Evolutionary conservation across 2,113 vertebrate species (phyloP), one percentile per base, ranked within the genome.

Genomic region (Turnix velox): DNA sequence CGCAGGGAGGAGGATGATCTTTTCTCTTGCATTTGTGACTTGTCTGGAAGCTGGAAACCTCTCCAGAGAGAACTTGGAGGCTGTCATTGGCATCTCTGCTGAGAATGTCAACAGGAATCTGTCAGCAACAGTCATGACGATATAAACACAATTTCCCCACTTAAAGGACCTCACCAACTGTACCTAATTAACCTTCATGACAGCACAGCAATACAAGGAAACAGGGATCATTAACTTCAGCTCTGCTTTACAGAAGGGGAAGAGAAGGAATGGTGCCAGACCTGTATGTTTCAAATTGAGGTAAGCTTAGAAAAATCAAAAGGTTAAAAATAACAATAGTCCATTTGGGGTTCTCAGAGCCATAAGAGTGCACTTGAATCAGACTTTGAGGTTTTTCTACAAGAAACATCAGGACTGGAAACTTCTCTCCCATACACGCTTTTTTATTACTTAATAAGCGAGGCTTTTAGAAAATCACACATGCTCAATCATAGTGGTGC

Each of bases 161-260:
- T 94, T 65, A 88, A 93, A 93, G 63, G 68, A 63, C 59, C 5
- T 1, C 43, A 43, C 90, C 80, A 84, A 74, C 51, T 87, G 80
- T 84, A 93, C 73, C 94, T 95, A 90, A 95, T 95, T 96, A 96
- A 94, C 95, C 95, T 96, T 84, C 58, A 33, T 45, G 86, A 79
- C 79, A 94, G 77, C 45, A 30, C 58, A 79, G 90, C 84, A 91
- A 87, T 89, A 82, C 62, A 49, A 82, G 90, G 87, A 95, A 95
- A 94, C 71, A 78, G 74, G 74, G 81, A 94, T 95, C 95, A 89
- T 96, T 95, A 95, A 85, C 92, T 95, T 89, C 82, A 94, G 58
- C 78, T 92, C 92, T 9, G 2, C 84, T 92, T 75, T 87, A n/a
- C 62, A 69, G 77, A 94, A 76, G 45, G 52, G 73, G 42, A 88